These are phyloP conservation scores for Steinernema scapterisci DNA, from an alignment of 2,888 invertebrate genomes.

Conservation along the genomic window DNA sequence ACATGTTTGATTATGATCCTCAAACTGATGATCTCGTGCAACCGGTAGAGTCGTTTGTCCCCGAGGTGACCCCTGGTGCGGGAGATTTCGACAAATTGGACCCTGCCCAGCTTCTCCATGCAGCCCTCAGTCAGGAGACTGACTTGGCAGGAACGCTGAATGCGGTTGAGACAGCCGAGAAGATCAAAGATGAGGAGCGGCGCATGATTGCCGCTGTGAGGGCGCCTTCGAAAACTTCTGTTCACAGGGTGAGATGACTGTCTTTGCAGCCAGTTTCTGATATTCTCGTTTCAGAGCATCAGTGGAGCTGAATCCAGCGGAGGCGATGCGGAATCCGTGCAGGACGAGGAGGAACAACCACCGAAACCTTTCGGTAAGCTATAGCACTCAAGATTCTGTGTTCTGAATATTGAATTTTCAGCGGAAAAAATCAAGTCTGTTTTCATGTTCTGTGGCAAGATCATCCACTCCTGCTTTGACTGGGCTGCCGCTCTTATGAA, in stretches of 20 bases:
- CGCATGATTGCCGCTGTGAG: constrained; percentile 52
- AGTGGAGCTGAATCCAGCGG: neutral
- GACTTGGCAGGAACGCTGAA: constrained; percentile 57
- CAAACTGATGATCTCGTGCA: constrained; percentile 56
- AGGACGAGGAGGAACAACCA: constrained; percentile 19
- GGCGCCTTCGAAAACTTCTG: constrained; percentile 13
- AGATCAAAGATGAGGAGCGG: constrained; percentile 54
- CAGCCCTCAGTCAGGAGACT: constrained; percentile 58
- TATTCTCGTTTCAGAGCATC: neutral
- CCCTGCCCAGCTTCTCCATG: constrained; percentile 63
- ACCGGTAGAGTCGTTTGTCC: constrained; percentile 61
- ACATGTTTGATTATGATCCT: constrained; percentile 90
- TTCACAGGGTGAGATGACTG: neutral
- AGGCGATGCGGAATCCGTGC: constrained; percentile 11
- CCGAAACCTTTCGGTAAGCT: constrained; percentile 13
- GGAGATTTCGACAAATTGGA: constrained; percentile 59
- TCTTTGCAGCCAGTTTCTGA: neutral
- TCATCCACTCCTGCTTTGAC: constrained; percentile 38
- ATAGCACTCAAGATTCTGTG: neutral
- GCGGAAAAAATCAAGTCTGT: constrained; percentile 24
- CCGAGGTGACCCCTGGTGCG: constrained; percentile 62
- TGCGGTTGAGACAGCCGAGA: constrained; percentile 59
- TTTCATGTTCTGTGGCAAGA: constrained; percentile 42
- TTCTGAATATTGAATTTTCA: neutral
- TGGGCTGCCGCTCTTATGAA: constrained; percentile 71